A percentile compares a stretch with the other conserved stretches of the same genome.
Conservation (phyloP, 2,888 invertebrate species). For the Hofmannophila pseudospretella region DNA sequence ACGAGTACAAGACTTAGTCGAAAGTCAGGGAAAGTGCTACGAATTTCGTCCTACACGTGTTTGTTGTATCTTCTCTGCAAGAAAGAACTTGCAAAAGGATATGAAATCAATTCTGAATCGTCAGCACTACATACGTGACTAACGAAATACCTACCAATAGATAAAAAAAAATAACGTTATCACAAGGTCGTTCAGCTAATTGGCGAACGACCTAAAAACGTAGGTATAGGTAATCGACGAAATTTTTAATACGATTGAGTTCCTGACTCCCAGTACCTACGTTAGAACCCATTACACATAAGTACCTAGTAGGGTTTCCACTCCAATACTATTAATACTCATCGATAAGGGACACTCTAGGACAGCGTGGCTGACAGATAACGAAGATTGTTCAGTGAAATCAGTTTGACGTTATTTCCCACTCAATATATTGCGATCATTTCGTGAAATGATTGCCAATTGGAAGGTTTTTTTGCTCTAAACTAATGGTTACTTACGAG, state of each 20-base stretch:
- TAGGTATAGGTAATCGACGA: slow-evolving; percentile 1
- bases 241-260: background rate
- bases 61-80: no score
- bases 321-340: slow-evolving; percentile 2
- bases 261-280: background rate
- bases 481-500: no score
- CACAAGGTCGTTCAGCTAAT: slow-evolving; percentile 9
- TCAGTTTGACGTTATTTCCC: no score
- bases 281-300: background rate
- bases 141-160: slow-evolving; percentile 2
- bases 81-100: no score
- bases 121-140: slow-evolving; percentile 5
- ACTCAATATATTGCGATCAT: no score
- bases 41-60: no score
- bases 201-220: background rate
- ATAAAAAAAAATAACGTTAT: slow-evolving; percentile 2
- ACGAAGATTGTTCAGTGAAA: no score
- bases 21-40: no score
- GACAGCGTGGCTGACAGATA: background rate
- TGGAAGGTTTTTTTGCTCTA: no score
- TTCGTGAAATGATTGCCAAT: no score
- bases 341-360: background rate
- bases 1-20: no score
- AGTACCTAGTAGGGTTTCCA: slow-evolving; percentile 4
- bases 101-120: no score